These are phyloP conservation scores for Tiliacea aurago DNA, from an alignment of 2,888 invertebrate species.

Conservation along the genomic window DNA sequence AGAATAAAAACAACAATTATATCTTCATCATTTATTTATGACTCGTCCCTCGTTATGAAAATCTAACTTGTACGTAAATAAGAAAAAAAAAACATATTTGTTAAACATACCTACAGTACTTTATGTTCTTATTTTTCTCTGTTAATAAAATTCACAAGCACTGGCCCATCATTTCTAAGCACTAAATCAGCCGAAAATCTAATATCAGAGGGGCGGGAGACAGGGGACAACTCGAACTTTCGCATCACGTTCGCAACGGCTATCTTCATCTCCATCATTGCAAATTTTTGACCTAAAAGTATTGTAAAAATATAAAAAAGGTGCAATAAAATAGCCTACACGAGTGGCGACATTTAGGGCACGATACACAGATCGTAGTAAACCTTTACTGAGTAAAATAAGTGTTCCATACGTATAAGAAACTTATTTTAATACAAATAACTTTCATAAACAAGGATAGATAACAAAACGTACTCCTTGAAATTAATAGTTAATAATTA, in stretches of 20 bases:
- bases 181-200: slow-evolving; percentile 81
- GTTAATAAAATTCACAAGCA: slow-evolving; percentile 79
- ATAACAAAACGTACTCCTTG: no score
- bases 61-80: no score
- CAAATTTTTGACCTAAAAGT: slow-evolving; percentile 91
- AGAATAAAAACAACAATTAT: neutral
- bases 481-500: no score
- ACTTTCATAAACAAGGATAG: no score
- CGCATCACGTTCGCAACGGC: slow-evolving; percentile 87
- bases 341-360: neutral
- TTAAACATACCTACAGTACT: neutral
- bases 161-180: slow-evolving; percentile 78
- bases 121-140: slow-evolving; percentile 50
- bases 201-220: slow-evolving; percentile 85
- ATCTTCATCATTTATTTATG: neutral
- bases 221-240: slow-evolving; percentile 85
- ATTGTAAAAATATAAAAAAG: neutral
- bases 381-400: neutral
- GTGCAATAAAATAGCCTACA: neutral
- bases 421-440: neutral
- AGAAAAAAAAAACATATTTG: neutral
- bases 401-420: no score
- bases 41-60: neutral
- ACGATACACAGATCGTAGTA: neutral
- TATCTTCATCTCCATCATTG: slow-evolving; percentile 91